phyloP scores from a whole-genome alignment of 2,888 invertebrate genomes.

The Gortyna flavago region DNA sequence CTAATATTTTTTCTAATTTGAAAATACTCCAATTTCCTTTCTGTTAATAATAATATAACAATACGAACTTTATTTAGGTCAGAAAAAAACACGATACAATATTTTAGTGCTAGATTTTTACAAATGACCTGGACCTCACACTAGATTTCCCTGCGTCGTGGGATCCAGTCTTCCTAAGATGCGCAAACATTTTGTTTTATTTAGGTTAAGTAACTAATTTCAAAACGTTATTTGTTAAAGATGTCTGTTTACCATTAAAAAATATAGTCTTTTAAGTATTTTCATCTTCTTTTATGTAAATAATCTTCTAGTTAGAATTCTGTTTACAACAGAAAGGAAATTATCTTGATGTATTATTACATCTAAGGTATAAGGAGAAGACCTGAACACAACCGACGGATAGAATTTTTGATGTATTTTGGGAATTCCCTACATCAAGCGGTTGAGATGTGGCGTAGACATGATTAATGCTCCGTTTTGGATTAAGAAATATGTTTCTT shows the following conservation, averaged over 20 bases:
- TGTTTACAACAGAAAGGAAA: slow-evolving; percentile 32
- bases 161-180: background rate
- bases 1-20: background rate
- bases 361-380: slow-evolving; percentile 28
- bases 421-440: slow-evolving; percentile 60
- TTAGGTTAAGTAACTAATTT: background rate
- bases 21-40: background rate
- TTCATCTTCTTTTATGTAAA: background rate
- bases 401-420: slow-evolving; percentile 65
- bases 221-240: background rate
- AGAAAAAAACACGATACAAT: background rate
- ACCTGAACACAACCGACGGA: slow-evolving; percentile 52
- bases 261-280: background rate
- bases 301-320: slow-evolving; percentile 21
- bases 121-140: background rate
- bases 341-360: slow-evolving; percentile 37
- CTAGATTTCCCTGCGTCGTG: background rate
- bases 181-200: background rate
- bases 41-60: background rate
- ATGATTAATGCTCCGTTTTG: slow-evolving; percentile 59
- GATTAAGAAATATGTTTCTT: slow-evolving; percentile 55
- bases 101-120: background rate
- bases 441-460: slow-evolving; percentile 53
- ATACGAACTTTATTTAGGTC: background rate
- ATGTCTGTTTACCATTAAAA: background rate